These are phyloP conservation scores for Epirrita christyi DNA, from an alignment of 2,888 invertebrate species.

Conservation along the genomic window DNA sequence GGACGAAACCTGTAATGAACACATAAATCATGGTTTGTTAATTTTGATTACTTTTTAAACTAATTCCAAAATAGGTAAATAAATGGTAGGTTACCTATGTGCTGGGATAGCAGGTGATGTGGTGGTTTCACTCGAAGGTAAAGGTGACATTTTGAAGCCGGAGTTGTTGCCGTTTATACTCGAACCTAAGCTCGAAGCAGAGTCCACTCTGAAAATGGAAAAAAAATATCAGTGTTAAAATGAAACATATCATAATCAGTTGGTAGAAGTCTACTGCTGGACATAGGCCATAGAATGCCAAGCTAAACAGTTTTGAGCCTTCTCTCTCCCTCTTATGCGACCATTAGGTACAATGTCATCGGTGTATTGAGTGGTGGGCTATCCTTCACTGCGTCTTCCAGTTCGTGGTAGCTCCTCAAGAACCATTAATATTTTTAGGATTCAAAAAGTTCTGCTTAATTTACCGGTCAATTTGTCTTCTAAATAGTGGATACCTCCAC, in stretches of 20 bases:
- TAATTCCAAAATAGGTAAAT: not conserved
- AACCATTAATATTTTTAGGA: too few relatives aligned
- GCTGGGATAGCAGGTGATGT: constrained; percentile 60
- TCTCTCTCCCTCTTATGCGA: too few relatives aligned
- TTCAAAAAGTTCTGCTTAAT: not conserved
- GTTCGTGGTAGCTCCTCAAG: too few relatives aligned
- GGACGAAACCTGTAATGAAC: constrained; percentile 72
- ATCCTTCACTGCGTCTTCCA: too few relatives aligned
- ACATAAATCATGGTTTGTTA: not conserved
- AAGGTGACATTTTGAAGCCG: constrained; percentile 79
- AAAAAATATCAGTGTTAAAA: constrained; percentile 3
- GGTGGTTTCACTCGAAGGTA: constrained; percentile 57
- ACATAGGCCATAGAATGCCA: not conserved
- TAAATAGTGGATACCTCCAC: constrained; percentile 88
- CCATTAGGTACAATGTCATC: too few relatives aligned
- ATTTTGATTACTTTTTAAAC: too few relatives aligned
- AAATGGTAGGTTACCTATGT: constrained; percentile 56
- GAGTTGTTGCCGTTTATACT: constrained; percentile 85
- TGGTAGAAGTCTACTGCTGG: too few relatives aligned
- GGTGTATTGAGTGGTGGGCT: too few relatives aligned
- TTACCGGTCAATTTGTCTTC: constrained; percentile 80
- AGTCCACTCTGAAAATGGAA: constrained; percentile 77
- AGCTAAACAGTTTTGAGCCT: too few relatives aligned
- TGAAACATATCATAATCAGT: not conserved
- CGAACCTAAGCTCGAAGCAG: constrained; percentile 85